Evolutionary conservation across 2,797 vertebrate genomes (phyloP), one percentile per base, ranked within the genome.

Genomic region (Hoplostethus atlanticus): DNA sequence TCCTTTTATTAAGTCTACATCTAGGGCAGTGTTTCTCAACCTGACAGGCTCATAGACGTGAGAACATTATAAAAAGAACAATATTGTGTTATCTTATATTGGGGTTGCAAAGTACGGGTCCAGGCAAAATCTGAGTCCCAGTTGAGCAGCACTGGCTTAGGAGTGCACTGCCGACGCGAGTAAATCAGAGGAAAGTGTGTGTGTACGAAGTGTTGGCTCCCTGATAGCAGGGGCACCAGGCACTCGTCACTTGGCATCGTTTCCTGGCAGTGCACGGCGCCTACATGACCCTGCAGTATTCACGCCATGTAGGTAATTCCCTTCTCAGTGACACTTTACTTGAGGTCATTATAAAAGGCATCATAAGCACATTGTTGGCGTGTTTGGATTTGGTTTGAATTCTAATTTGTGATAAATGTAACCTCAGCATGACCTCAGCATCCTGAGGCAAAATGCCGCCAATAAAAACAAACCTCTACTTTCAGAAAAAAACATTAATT

Each of bases 161-260:
- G 16, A 46, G 40, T 48, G 58, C 13, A 48, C 55, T 36, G 55
- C 64, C 55, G 31, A 64, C 17, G 28, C 30, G 30, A 42, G 46
- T 13, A 17, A 46, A 13, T 59, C n/a, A 46, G 10, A 56, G 46
- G 17, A 51, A 4, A 36, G 71, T 10, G 11, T 31, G 34, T 42
- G 40, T 34, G 16, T 67, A 42, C 61, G 50, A 34, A 50, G 28
- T 1, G n/a, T 48, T 63, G 68, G 50, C 34, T 64, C 28, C 61
- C 60, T 56, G 58, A 73, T 54, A 58, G 63, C 64, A 71, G 55
- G 36, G 44, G 11, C 9, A 10, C 58, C 72, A 69, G 66, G 17
- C 65, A 34, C 50, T 75, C 52, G 11, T 65, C 71, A 44, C 66
- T 61, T 47, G 16, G 60, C 53, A 40, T 50, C 28, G 54, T 66